Evolutionary conservation across 2,113 vertebrate genomes (phyloP), one percentile per base, ranked within the genome.

Genomic region (Onychostoma macrolepis): DNA sequence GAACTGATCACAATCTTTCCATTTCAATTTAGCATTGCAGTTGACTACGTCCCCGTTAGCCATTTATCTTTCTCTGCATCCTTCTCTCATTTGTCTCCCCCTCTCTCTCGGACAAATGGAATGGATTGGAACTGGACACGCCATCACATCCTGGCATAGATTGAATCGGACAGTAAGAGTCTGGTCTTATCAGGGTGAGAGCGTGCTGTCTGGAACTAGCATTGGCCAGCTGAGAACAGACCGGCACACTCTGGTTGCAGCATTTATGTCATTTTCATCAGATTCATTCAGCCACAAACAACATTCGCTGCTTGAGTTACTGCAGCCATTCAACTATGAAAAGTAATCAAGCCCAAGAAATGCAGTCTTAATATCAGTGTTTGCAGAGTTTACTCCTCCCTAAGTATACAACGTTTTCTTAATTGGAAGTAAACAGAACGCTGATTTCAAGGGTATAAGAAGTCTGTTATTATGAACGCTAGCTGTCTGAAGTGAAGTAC

Each of bases 21-120:
- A 58, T 88, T 87, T 92, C 89, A 91, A 89, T 91, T 91, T 90
- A 84, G 82, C 33, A 83, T 80, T 61, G 58, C 80, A 83, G 56
- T 33, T 30, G 87, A 26, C 50, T 21, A 80, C 86, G 77, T 85
- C 63, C 2, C 89, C 43, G 21, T 85, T 12, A 48, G 69, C 69
- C 87, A 87, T 88, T 92, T 89, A 89, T 91, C 88, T 89, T 45
- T 61, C 45, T 41, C 67, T 85, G 61, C 53, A 85, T 75, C 65
- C 65, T 48, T 50, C 48, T 61, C 53, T 69, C 53, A 30, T 78
- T 76, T 77, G 26, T 76, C 61, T 58, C 53, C 61, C 74, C 71
- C 48, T 38, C 84, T 67, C 84, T 78, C 38, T 58, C 13, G 10
- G 41, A 56, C 71, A 83, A 50, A 83, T 41, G 45, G 30, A 85